Conservation (phyloP, 2,888 invertebrate species). For the Subacronicta megacephala region DNA sequence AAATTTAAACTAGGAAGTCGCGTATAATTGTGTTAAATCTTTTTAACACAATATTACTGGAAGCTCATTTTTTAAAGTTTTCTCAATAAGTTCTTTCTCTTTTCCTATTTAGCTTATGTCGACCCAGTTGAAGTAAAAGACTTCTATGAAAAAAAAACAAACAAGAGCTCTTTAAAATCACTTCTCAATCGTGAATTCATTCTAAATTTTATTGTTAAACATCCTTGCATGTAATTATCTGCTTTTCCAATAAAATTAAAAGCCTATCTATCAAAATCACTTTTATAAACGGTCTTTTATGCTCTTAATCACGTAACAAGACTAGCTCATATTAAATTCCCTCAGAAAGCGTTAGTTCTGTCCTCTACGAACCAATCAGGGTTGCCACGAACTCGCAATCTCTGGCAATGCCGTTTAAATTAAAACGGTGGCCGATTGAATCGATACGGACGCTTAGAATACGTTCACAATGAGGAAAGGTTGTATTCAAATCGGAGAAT, state of each 20-base stretch:
- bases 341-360: slow-evolving; percentile 31
- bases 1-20: no score
- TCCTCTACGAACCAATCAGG: slow-evolving; percentile 41
- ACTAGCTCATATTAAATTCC: slow-evolving; percentile 37
- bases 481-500: background rate
- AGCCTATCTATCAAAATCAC: background rate
- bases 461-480: slow-evolving; percentile 26
- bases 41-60: no score
- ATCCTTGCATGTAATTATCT: no score
- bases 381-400: slow-evolving; percentile 44
- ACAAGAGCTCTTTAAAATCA: no score
- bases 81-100: no score
- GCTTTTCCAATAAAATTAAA: background rate
- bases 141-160: no score
- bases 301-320: slow-evolving; percentile 27
- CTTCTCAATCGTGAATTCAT: no score
- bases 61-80: no score
- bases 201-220: no score
- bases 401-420: slow-evolving; percentile 49
- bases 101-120: no score
- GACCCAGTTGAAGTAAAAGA: no score
- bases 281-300: slow-evolving; percentile 4
- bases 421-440: slow-evolving; percentile 48
- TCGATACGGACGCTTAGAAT: slow-evolving; percentile 34
- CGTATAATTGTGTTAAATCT: no score